A percentile compares a stretch with the other conserved stretches of the same genome.
Conservation (phyloP, 2,888 invertebrate species). For the Maniola hyperantus region DNA sequence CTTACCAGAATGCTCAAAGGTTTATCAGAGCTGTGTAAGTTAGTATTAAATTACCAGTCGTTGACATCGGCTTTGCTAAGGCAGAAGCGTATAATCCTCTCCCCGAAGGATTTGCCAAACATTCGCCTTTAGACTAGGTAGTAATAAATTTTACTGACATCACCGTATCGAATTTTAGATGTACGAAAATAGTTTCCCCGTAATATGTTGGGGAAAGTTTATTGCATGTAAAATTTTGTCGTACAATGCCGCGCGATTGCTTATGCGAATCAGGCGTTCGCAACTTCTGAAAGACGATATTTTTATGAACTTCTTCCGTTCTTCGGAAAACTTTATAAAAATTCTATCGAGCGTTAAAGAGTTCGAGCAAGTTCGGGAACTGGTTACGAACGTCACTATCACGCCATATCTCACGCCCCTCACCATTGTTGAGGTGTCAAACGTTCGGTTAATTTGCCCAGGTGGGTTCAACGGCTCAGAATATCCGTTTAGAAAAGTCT, state of each 20-base stretch:
- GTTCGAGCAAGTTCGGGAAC: conserved; percentile 44
- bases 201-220: conserved; percentile 26
- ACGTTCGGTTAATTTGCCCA: conserved; percentile 55
- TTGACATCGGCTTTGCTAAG: conserved; percentile 31
- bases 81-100: conserved; percentile 30
- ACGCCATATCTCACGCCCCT: conserved; percentile 41
- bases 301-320: conserved; percentile 41
- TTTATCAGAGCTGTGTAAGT: conserved; percentile 29
- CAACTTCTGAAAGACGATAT: conserved; percentile 42
- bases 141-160: conserved; percentile 15
- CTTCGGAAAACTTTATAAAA: conserved; percentile 53
- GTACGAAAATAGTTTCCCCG: conserved; percentile 19
- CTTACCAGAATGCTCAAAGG: conserved; percentile 25
- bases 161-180: conserved; percentile 13
- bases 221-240: conserved; percentile 31
- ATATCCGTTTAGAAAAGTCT: conserved; percentile 80
- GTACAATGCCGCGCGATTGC: conserved; percentile 38
- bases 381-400: conserved; percentile 51
- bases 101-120: conserved; percentile 24
- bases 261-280: conserved; percentile 44
- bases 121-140: conserved; percentile 9
- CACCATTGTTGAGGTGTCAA: conserved; percentile 37
- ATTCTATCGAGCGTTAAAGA: conserved; percentile 54
- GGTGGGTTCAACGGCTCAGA: conserved; percentile 75
- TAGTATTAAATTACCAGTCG: conserved; percentile 36